These are phyloP conservation scores for Latrodectus hesperus DNA, from an alignment of 2,888 invertebrate genomes.

Conservation along the genomic window DNA sequence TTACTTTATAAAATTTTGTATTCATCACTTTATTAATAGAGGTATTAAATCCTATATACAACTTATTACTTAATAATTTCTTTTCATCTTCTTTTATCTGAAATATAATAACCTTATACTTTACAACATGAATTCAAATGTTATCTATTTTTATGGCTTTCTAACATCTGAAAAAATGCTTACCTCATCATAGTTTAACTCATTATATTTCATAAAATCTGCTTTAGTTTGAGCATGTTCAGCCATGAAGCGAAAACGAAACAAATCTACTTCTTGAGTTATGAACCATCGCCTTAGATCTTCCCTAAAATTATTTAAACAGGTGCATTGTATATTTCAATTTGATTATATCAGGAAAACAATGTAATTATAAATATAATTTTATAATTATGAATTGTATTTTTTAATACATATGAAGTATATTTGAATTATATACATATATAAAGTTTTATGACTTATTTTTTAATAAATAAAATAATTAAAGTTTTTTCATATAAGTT, in stretches of 20 bases:
- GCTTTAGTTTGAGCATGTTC: conserved; percentile 75
- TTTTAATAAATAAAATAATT: no score
- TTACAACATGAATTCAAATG: no score
- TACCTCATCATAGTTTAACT: conserved; percentile 78
- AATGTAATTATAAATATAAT: no score
- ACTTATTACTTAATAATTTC: conserved; percentile 79
- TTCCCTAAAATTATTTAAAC: conserved; percentile 77
- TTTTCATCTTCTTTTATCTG: conserved; percentile 80
- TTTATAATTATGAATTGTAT: no score
- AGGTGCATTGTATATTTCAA: no score
- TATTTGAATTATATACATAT: no score
- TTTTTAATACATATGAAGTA: no score
- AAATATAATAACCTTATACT: neutral
- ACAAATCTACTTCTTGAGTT: conserved; percentile 90
- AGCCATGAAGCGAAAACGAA: conserved; percentile 79
- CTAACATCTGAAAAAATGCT: neutral
- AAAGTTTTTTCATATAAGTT: conserved; percentile 66
- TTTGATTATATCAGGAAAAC: no score
- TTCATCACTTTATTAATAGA: conserved; percentile 72
- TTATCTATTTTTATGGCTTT: neutral
- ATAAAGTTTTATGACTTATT: no score
- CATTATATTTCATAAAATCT: conserved; percentile 82
- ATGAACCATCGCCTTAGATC: conserved; percentile 92
- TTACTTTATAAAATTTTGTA: conserved; percentile 51
- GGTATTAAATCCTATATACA: conserved; percentile 80